Evolutionary conservation across 2,797 vertebrate genomes (phyloP).

Genomic region (Harpagifer antarcticus): DNA sequence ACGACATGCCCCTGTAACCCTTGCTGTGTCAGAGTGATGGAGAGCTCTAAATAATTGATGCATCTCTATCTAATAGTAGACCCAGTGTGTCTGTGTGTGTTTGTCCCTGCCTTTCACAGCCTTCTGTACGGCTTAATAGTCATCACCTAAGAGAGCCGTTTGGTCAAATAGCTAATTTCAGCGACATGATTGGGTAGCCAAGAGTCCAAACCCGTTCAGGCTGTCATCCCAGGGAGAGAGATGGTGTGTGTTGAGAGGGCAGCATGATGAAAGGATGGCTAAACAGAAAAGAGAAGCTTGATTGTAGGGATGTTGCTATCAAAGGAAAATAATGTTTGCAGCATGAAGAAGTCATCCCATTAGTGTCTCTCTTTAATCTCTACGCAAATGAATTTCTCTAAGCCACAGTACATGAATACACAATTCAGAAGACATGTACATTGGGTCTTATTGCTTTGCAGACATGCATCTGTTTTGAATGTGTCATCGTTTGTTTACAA

Average conservation of each 20-base stretch:
- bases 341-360: conserved; percentile 32
- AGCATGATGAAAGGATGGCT: conserved; percentile 4
- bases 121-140: conserved; percentile 44
- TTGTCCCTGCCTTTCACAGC: conserved; percentile 32
- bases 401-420: conserved; percentile 49
- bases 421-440: conserved; percentile 29
- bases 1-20: conserved; percentile 35
- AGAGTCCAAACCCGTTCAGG: conserved; percentile 14
- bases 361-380: conserved; percentile 21
- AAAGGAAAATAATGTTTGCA: conserved; percentile 25
- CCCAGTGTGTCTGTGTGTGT: conserved; percentile 49
- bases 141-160: conserved; percentile 57
- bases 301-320: not conserved
- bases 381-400: conserved; percentile 35
- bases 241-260: not conserved
- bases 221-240: conserved; percentile 17
- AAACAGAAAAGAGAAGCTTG: conserved; percentile 4
- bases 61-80: conserved; percentile 71
- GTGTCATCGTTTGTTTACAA: conserved; percentile 40
- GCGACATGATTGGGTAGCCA: conserved; percentile 34
- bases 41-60: conserved; percentile 80
- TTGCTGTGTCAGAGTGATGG: conserved; percentile 73
- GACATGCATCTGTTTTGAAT: conserved; percentile 30
- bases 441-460: conserved; percentile 30
- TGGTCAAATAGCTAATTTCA: conserved; percentile 62